Conservation (phyloP, 2,888 invertebrate genomes). For the Temnothorax unifasciatus region DNA sequence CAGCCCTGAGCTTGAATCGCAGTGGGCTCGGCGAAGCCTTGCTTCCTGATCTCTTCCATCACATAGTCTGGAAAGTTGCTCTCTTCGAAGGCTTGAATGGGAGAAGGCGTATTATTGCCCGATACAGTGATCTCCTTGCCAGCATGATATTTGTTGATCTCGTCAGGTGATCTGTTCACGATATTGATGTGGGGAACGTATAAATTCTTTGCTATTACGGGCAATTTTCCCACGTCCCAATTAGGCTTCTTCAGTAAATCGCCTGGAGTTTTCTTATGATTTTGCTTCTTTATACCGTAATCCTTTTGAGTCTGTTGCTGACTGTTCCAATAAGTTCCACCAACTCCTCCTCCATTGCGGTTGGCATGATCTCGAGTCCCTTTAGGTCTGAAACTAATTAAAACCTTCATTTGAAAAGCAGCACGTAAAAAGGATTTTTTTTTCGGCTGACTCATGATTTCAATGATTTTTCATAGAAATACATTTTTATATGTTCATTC, state of each 20-base stretch:
- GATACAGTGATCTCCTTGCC: slow-evolving; percentile 95
- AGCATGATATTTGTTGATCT: slow-evolving; percentile 92
- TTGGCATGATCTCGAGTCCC: slow-evolving; percentile 83
- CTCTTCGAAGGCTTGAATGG: slow-evolving; percentile 96
- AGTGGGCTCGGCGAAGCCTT: slow-evolving; percentile 95
- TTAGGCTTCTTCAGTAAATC: slow-evolving; percentile 92
- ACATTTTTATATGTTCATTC: too few species aligned
- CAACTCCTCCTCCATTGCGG: slow-evolving; percentile 77
- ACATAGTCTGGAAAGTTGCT: slow-evolving; percentile 95
- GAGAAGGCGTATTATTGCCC: slow-evolving; percentile 95
- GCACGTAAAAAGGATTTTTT: neutral
- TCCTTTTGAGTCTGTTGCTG: slow-evolving; percentile 80
- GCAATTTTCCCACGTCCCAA: slow-evolving; percentile 93
- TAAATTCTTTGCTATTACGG: slow-evolving; percentile 96
- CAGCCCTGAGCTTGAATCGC: slow-evolving; percentile 98
- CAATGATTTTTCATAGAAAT: neutral
- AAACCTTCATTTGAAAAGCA: neutral
- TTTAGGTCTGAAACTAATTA: slow-evolving; percentile 82
- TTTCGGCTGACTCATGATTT: neutral
- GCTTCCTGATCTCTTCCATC: slow-evolving; percentile 92
- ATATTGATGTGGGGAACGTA: slow-evolving; percentile 94
- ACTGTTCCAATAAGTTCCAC: slow-evolving; percentile 84
- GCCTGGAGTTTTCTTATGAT: slow-evolving; percentile 89
- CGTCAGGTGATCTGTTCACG: slow-evolving; percentile 90
- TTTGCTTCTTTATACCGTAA: slow-evolving; percentile 78